A percentile compares a stretch with the other conserved stretches of the same genome.
These are phyloP conservation scores for Drosophila eohydei DNA, from an alignment of 2,888 invertebrate species.

Conservation along the genomic window DNA sequence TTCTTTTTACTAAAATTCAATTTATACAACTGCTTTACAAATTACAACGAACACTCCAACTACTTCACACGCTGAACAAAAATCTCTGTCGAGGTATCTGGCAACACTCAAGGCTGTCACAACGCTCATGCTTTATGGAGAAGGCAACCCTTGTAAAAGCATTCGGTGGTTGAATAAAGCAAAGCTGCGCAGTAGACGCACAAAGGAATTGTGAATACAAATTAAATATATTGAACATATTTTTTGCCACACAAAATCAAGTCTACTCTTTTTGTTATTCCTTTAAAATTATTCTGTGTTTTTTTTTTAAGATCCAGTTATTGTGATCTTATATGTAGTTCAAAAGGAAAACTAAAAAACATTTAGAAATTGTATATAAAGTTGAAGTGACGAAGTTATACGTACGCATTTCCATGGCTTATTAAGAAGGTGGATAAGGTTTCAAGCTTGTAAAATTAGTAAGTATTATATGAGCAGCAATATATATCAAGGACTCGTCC, in stretches of 20 bases:
- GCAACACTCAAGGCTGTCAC: background rate
- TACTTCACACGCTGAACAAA: background rate
- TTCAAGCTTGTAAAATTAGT: slow-evolving; percentile 28
- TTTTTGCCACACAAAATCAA: slow-evolving; percentile 12
- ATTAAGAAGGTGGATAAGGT: slow-evolving; percentile 19
- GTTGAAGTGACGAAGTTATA: background rate
- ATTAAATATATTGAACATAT: slow-evolving; percentile 34
- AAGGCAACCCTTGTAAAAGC: background rate
- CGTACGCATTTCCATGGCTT: background rate
- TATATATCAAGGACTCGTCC: background rate
- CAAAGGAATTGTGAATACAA: slow-evolving; percentile 41
- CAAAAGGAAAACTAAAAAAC: background rate
- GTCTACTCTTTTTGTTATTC: background rate
- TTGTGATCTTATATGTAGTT: background rate
- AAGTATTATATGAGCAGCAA: slow-evolving; percentile 8
- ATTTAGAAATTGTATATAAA: background rate
- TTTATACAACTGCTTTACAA: no score
- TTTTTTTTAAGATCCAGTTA: background rate
- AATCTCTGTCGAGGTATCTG: background rate
- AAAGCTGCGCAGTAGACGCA: slow-evolving; percentile 47
- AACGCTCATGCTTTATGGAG: background rate
- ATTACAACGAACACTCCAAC: no score
- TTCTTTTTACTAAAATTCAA: no score
- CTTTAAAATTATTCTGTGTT: background rate
- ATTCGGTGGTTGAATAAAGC: slow-evolving; percentile 21